Evolutionary conservation across 2,797 vertebrate genomes (phyloP).

Genomic region (Artibeus jamaicensis): DNA sequence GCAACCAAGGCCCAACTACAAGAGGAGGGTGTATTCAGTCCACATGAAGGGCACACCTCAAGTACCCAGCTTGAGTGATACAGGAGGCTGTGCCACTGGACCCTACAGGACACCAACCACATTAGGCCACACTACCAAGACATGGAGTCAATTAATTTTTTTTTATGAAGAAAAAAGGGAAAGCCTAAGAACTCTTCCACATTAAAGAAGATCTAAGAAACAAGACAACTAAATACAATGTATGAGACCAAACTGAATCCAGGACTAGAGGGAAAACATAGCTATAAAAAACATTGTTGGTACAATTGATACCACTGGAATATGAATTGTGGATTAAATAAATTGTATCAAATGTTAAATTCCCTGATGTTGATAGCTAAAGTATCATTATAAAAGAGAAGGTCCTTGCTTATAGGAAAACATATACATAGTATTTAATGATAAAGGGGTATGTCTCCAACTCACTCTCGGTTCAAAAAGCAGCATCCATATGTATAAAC

Average conservation of each 20-base stretch:
- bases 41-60: no score
- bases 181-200: background rate
- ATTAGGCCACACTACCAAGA: no score
- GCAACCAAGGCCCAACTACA: no score
- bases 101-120: no score
- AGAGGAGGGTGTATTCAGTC: no score
- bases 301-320: background rate
- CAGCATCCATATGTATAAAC: background rate
- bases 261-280: background rate
- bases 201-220: background rate
- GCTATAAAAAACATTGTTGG: background rate
- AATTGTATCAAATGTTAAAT: background rate
- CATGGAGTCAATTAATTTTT: background rate
- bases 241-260: background rate
- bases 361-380: background rate
- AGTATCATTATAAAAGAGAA: background rate
- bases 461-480: background rate
- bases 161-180: background rate
- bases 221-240: background rate
- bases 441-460: background rate
- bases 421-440: background rate
- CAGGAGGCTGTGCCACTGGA: no score
- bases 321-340: background rate
- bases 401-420: slow-evolving; percentile 21
- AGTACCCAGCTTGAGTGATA: no score